phyloP scores from a whole-genome alignment of 2,888 invertebrate genomes.

The Scaptomyza polygonia region DNA sequence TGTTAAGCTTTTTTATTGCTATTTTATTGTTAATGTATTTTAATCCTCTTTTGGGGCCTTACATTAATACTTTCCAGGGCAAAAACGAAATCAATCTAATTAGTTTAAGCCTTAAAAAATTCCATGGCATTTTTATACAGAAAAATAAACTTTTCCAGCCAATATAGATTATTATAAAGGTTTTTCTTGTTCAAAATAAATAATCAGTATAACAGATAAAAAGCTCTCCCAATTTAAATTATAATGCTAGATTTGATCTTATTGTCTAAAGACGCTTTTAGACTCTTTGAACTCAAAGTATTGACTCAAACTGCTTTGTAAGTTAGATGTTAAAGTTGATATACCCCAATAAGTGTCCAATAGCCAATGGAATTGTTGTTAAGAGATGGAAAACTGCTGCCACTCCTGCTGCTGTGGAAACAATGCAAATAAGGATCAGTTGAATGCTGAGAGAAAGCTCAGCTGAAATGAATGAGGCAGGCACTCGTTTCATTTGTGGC shows the following conservation, averaged over 20 bases:
- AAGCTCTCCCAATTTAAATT: too few species aligned
- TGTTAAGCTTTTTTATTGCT: neutral
- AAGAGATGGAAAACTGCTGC: conserved; percentile 22
- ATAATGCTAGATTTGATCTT: too few species aligned
- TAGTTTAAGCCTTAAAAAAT: too few species aligned
- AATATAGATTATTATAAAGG: too few species aligned
- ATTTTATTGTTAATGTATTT: neutral
- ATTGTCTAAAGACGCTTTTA: neutral
- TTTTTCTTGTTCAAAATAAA: too few species aligned
- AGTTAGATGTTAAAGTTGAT: conserved; percentile 16
- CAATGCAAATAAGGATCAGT: conserved; percentile 56
- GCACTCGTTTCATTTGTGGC: conserved; percentile 72
- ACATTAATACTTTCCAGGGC: neutral
- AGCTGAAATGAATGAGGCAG: conserved; percentile 19
- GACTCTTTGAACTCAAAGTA: too few species aligned
- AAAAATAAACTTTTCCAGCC: too few species aligned
- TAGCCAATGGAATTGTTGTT: conserved; percentile 25
- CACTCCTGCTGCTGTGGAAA: conserved; percentile 22
- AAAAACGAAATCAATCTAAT: neutral
- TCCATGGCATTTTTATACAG: too few species aligned
- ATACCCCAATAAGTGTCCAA: conserved; percentile 25
- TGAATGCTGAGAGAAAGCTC: conserved; percentile 22
- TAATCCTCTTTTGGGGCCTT: conserved; percentile 5
- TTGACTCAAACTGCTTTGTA: neutral
- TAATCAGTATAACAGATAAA: too few species aligned